Percentiles rank a stretch among this genome's conserved stretches.
phyloP scores from a whole-genome alignment of 2,888 invertebrate genomes.

The Dyspetes luteomarginatus region DNA sequence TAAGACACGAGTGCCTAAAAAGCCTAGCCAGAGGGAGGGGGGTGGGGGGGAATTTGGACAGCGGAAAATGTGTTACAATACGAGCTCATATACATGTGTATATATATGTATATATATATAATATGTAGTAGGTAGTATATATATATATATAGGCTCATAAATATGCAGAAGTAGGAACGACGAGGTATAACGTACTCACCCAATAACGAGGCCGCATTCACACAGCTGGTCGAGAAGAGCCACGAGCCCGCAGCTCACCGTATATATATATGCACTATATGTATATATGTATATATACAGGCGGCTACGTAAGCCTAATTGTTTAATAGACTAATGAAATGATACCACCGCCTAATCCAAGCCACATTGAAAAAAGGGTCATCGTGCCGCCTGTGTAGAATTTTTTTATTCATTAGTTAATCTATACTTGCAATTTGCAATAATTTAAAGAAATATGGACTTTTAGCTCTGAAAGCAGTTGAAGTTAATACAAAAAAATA shows the following conservation, averaged over 20 bases:
- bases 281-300: background rate
- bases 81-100: background rate
- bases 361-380: constrained; percentile 74
- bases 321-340: constrained; percentile 80
- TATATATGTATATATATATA: background rate
- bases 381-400: background rate
- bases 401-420: background rate
- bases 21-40: background rate
- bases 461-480: too few species aligned
- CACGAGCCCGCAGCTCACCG: constrained; percentile 58
- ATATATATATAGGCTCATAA: constrained; percentile 16
- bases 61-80: background rate
- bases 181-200: constrained; percentile 37
- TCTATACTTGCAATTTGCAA: background rate
- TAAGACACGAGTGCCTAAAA: background rate
- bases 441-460: background rate
- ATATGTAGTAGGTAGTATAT: too few species aligned
- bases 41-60: background rate
- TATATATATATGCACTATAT: constrained; percentile 33
- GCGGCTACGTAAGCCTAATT: constrained; percentile 69
- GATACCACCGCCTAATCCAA: constrained; percentile 78
- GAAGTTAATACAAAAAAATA: background rate
- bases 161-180: constrained; percentile 52
- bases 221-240: constrained; percentile 69
- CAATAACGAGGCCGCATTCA: constrained; percentile 74